A percentile compares a stretch with the other conserved stretches of the same genome.
Conservation (phyloP, 2,113 vertebrate genomes). For the Vicugna pacos region DNA sequence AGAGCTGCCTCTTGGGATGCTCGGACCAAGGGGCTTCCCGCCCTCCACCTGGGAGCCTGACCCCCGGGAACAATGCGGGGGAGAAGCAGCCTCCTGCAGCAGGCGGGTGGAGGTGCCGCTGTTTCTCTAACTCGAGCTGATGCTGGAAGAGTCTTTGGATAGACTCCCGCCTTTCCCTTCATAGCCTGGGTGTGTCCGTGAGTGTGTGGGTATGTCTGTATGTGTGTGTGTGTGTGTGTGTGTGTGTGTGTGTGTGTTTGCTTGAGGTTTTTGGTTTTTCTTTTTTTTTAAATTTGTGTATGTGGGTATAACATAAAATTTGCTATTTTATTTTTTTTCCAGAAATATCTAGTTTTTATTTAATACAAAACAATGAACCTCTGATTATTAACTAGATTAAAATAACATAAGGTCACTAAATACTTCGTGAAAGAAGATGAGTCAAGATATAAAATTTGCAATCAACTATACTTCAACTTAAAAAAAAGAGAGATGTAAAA, state of each 20-base stretch:
- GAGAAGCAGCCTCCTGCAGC: not conserved
- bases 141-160: not conserved
- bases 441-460: not conserved
- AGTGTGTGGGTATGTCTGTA: not conserved
- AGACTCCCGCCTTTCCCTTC: not conserved
- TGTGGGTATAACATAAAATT: no score
- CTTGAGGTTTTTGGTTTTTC: not conserved
- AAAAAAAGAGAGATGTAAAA: no score
- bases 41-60: not conserved
- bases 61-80: fast-evolving
- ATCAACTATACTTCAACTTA: no score
- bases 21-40: not conserved
- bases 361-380: not conserved
- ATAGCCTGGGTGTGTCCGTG: not conserved
- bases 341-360: slow-evolving; percentile 38
- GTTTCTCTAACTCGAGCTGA: fast-evolving
- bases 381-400: not conserved
- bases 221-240: not conserved
- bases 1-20: not conserved
- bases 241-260: not conserved
- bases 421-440: not conserved
- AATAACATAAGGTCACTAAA: not conserved
- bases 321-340: not conserved
- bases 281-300: not conserved
- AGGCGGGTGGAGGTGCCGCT: no score